A percentile compares a stretch with the other conserved stretches of the same genome.
These are phyloP conservation scores for Camponotus fellah DNA, from an alignment of 2,888 invertebrate species.

Conservation along the genomic window DNA sequence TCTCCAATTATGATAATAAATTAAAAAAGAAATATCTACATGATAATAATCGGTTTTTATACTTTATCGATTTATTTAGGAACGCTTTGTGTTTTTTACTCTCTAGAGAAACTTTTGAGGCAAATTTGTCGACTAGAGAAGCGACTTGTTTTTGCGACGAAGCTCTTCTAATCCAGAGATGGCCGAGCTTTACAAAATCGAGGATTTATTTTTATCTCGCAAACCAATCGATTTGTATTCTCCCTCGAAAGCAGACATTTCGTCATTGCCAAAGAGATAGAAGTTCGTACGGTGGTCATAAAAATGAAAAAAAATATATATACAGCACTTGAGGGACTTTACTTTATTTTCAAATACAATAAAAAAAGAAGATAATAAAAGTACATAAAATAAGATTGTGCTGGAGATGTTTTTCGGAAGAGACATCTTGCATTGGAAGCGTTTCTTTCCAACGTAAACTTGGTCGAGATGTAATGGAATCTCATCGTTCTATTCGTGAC, in stretches of 20 bases:
- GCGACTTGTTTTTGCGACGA: slow-evolving; percentile 37
- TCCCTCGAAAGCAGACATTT: not conserved
- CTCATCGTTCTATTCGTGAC: slow-evolving; percentile 49
- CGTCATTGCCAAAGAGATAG: slow-evolving; percentile 16
- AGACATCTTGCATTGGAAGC: not conserved
- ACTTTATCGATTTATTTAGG: not conserved
- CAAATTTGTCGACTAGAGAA: slow-evolving; percentile 18
- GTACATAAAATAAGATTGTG: slow-evolving; percentile 7
- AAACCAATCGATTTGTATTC: slow-evolving; percentile 37
- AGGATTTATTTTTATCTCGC: slow-evolving; percentile 41
- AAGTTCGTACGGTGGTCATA: not conserved
- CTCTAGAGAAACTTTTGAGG: not conserved
- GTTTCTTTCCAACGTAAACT: slow-evolving; percentile 24
- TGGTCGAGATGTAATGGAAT: slow-evolving; percentile 42
- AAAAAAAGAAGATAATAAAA: not conserved
- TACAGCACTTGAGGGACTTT: not conserved
- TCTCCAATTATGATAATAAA: slow-evolving; percentile 5
- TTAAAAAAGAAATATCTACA: not conserved
- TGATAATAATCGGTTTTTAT: not conserved
- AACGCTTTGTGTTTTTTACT: not conserved
- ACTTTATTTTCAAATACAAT: not conserved
- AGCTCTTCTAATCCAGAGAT: slow-evolving; percentile 38
- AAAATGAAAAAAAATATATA: not conserved
- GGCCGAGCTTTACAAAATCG: slow-evolving; percentile 30
- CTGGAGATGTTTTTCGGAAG: slow-evolving; percentile 9